Base-by-base conservation (phyloP, 2,113 vertebrate species). In the Silurus meridionalis region DNA sequence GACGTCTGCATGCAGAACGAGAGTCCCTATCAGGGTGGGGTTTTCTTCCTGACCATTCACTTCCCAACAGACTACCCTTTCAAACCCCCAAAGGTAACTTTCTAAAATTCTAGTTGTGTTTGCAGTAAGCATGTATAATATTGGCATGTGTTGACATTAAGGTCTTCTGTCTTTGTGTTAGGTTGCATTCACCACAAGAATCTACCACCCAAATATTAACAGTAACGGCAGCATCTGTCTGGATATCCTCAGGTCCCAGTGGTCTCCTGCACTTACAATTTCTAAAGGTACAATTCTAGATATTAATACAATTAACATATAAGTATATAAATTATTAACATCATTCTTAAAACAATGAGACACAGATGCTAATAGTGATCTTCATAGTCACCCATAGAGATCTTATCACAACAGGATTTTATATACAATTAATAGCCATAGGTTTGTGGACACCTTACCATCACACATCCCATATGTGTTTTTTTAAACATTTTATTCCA, bases 161-260 rank as follows among this genome's bases (percentile, higher is more conserved):
- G 23, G 14, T 86, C 6, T 50, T 79, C 10, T 86, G 13, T 85
- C 25, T 85, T 63, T 84, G 3, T 74, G 0, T 53, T 80, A 96
- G 95, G 93, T 95, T 90, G 94, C 95, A 61, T 96, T 95, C 91
- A 96, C 94, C 50, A 96, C 94, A 87, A 93, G 94, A 95, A 95
- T 95, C 92, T 95, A 95, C 93, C 95, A 95, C 91, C 95, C 95
- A 90, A 95, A 95, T 92, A 96, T 96, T 89, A 96, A 96, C 94
- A 96, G 95, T 94, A 96, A 96, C 23, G 95, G 95, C 92, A 96
- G 95, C 91, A 96, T 96, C 91, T 96, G 95, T 93, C 93, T 95
- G 93, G 95, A 95, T 91, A 95, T 95, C 89, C 94, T 95, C 91
- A 93, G 95, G 93, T 95, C 95, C 91, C 95, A 95, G 91, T 95